Percentiles rank a stretch among this genome's conserved stretches.
These are phyloP conservation scores for Girardia tigrina DNA, from an alignment of 2,888 invertebrate species.

Conservation along the genomic window DNA sequence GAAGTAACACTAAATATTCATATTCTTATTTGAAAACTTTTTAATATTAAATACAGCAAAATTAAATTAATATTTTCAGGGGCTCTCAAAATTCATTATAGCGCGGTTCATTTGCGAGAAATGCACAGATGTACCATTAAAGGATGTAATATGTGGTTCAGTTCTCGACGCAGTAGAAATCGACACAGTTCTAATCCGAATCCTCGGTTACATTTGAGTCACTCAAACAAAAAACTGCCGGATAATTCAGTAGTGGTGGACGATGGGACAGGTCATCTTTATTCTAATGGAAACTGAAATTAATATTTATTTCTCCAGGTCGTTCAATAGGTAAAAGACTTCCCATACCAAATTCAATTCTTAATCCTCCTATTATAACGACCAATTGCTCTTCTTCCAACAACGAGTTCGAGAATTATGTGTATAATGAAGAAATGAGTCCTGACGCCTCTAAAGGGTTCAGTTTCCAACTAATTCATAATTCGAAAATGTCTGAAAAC, in stretches of 20 bases:
- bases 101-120: conserved; percentile 85
- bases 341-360: conserved; percentile 35
- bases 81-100: conserved; percentile 94
- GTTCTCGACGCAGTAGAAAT: conserved; percentile 81
- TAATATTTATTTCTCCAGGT: conserved; percentile 1
- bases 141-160: conserved; percentile 98
- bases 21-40: too few relatives aligned
- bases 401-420: background rate
- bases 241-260: conserved; percentile 55
- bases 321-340: conserved; percentile 30
- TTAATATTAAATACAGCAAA: background rate
- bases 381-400: background rate
- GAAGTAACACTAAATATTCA: too few relatives aligned
- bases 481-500: background rate
- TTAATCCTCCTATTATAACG: conserved; percentile 34
- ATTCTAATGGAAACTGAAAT: background rate
- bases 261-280: conserved; percentile 34
- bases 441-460: background rate
- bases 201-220: conserved; percentile 87
- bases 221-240: conserved; percentile 66
- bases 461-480: background rate
- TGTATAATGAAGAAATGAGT: background rate
- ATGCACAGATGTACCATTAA: conserved; percentile 99
- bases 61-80: conserved; percentile 46
- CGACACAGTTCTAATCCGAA: conserved; percentile 94